These are phyloP conservation scores for Cataglyphis rosenhaueri DNA, from an alignment of 2,888 invertebrate species.

Conservation along the genomic window DNA sequence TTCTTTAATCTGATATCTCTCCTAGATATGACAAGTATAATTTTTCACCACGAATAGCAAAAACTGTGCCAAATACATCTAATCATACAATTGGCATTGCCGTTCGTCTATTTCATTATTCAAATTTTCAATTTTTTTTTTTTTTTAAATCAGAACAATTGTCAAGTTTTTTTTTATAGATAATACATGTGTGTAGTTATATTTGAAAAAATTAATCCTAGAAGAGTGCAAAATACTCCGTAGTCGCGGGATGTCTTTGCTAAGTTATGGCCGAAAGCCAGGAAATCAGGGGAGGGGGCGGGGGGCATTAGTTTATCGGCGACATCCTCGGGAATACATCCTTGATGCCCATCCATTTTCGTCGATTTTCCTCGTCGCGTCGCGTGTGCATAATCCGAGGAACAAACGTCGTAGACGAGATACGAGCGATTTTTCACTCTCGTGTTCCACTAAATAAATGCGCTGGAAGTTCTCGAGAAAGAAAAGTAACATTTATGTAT, in stretches of 20 bases:
- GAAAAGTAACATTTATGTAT: conserved; percentile 1
- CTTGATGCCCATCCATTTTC: conserved; percentile 33
- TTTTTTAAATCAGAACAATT: neutral
- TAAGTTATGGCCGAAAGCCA: neutral
- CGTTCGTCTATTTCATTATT: neutral
- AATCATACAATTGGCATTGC: neutral
- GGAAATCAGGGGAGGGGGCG: neutral
- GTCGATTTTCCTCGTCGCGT: conserved; percentile 40
- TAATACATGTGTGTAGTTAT: neutral
- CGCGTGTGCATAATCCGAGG: conserved; percentile 52
- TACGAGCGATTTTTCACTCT: conserved; percentile 70
- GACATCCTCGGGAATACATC: conserved; percentile 25
- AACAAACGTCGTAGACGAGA: conserved; percentile 63
- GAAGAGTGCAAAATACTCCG: neutral
- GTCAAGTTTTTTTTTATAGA: neutral
- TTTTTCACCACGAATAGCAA: neutral
- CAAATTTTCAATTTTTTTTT: neutral
- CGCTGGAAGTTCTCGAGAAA: conserved; percentile 66
- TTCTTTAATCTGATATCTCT: neutral
- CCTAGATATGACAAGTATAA: neutral
- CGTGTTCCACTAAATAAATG: conserved; percentile 76
- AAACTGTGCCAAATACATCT: neutral
- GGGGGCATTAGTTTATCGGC: conserved; percentile 35
- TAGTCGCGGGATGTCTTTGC: neutral
- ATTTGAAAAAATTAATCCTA: neutral